These are phyloP conservation scores for Python bivittatus DNA, from an alignment of 2,113 vertebrate species.

Conservation along the genomic window DNA sequence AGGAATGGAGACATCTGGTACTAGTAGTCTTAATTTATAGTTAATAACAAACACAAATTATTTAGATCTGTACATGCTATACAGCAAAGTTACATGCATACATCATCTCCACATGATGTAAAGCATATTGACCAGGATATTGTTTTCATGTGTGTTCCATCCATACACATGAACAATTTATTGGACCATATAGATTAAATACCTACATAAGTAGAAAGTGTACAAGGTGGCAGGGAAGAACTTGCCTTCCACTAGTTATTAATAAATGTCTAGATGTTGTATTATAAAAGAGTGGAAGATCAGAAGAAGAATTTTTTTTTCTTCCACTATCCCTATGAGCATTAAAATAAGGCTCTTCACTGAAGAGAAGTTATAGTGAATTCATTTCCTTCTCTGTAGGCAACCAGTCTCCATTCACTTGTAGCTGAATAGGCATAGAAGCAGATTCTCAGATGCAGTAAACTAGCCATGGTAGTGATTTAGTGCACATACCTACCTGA, in stretches of 20 bases:
- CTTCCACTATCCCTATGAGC: neutral
- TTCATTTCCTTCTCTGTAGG: too few relatives aligned
- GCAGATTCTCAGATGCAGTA: neutral
- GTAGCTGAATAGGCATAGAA: neutral
- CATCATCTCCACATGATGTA: neutral
- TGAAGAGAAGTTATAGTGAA: neutral
- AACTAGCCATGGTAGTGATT: neutral
- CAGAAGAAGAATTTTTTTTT: neutral
- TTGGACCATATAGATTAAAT: neutral
- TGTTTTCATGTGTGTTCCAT: neutral
- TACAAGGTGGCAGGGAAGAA: neutral
- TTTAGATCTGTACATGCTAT: neutral
- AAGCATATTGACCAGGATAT: neutral
- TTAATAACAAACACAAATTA: neutral
- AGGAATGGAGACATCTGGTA: neutral
- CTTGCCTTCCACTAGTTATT: neutral
- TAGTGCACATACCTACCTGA: neutral
- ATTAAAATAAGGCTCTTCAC: neutral
- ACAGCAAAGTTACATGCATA: neutral
- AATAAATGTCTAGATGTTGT: neutral
- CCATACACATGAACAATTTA: neutral
- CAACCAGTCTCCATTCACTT: neutral
- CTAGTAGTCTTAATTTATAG: neutral
- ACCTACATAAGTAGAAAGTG: neutral
- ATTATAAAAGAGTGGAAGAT: neutral